These are phyloP conservation scores for Tetropium fuscum DNA, from an alignment of 2,888 invertebrate species.

Conservation along the genomic window DNA sequence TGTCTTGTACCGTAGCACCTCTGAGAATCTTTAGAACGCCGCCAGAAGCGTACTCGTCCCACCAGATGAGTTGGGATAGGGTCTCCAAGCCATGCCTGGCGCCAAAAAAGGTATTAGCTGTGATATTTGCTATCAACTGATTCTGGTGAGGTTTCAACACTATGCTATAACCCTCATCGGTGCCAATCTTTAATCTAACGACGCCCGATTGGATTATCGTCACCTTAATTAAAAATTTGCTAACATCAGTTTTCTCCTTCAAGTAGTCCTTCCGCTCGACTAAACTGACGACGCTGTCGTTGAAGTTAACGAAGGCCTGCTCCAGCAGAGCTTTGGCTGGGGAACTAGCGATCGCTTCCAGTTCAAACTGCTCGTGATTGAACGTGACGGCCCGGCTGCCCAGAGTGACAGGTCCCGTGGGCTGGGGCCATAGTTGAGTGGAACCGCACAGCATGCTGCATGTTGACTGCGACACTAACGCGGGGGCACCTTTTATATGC, in stretches of 20 bases:
- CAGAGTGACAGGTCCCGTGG: slow-evolving; percentile 77
- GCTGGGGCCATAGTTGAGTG: slow-evolving; percentile 83
- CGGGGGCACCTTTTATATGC: slow-evolving; percentile 58
- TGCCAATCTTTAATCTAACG: slow-evolving; percentile 73
- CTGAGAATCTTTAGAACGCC: slow-evolving; percentile 73
- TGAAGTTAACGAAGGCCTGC: slow-evolving; percentile 69
- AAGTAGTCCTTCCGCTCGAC: slow-evolving; percentile 49
- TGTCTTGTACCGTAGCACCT: slow-evolving; percentile 78
- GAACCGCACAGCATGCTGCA: slow-evolving; percentile 85
- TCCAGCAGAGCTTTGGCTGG: slow-evolving; percentile 65
- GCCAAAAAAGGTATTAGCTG: slow-evolving; percentile 79
- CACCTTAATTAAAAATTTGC: slow-evolving; percentile 67
- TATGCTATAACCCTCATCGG: slow-evolving; percentile 83
- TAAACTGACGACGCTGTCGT: slow-evolving; percentile 57
- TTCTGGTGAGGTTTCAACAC: slow-evolving; percentile 67
- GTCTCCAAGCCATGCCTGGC: slow-evolving; percentile 84
- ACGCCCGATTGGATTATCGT: slow-evolving; percentile 68
- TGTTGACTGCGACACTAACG: slow-evolving; percentile 72
- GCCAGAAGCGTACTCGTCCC: slow-evolving; percentile 73
- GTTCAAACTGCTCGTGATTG: slow-evolving; percentile 68
- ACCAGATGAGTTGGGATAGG: slow-evolving; percentile 84
- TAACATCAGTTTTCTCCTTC: slow-evolving; percentile 54
- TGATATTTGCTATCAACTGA: slow-evolving; percentile 72
- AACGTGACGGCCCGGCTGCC: slow-evolving; percentile 75
- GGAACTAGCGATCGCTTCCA: slow-evolving; percentile 65